phyloP scores from a whole-genome alignment of 2,113 vertebrate genomes.

The Numida meleagris region DNA sequence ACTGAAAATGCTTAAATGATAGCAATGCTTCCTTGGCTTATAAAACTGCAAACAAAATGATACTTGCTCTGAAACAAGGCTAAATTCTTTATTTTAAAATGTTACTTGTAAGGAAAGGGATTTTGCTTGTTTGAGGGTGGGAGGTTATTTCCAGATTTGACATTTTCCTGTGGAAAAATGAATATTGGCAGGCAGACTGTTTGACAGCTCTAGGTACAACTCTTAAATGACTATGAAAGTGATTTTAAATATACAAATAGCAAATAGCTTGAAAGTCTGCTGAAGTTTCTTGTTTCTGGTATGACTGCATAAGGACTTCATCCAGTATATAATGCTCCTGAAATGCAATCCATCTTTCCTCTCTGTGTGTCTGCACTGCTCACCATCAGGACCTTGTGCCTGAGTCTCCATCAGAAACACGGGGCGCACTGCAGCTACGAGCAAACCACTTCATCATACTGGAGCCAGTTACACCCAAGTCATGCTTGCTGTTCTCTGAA shows the following conservation, averaged over 20 bases:
- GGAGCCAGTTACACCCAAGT: too few relatives aligned
- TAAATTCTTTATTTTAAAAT: background rate
- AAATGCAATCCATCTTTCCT: background rate
- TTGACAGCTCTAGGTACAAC: background rate
- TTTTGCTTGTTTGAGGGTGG: background rate
- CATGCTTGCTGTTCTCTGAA: background rate
- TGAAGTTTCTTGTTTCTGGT: background rate
- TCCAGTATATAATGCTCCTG: background rate
- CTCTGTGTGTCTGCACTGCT: fast-evolving
- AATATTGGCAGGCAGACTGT: background rate
- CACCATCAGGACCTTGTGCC: fast-evolving
- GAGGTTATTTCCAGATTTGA: background rate
- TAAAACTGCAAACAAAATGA: background rate
- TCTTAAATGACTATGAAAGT: background rate
- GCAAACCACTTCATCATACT: background rate
- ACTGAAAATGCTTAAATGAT: background rate
- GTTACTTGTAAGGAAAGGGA: background rate
- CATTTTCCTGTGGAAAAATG: background rate
- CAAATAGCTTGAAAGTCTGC: background rate
- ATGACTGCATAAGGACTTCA: too few relatives aligned
- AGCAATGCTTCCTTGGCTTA: background rate
- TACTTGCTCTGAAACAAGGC: background rate
- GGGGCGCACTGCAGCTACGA: background rate
- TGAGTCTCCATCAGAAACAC: fast-evolving
- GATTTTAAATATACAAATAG: background rate